Evolutionary conservation across 2,888 invertebrate species (phyloP).

Genomic region (Globia sparganii): DNA sequence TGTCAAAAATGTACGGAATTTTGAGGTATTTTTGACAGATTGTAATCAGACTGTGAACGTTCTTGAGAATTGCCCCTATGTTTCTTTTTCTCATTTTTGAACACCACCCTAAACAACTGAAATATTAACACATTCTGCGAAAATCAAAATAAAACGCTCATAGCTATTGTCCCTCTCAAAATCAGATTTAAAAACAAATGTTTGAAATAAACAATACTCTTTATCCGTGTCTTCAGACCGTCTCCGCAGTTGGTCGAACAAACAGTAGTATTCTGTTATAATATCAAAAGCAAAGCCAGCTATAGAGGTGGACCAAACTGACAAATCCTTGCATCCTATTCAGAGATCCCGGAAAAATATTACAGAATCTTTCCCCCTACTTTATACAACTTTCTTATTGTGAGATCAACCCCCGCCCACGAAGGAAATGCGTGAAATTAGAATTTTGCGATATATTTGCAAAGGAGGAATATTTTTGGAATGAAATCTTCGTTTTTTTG

Average conservation of each 20-base stretch:
- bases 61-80: background rate
- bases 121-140: background rate
- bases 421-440: conserved; percentile 66
- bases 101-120: background rate
- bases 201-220: conserved; percentile 25
- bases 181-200: conserved; percentile 28
- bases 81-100: background rate
- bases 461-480: conserved; percentile 58
- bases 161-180: background rate
- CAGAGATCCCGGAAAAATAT: conserved; percentile 64
- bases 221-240: conserved; percentile 18
- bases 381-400: conserved; percentile 66
- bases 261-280: conserved; percentile 54
- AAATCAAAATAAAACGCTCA: conserved; percentile 7
- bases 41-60: background rate
- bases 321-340: conserved; percentile 68
- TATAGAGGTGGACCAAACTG: conserved; percentile 60
- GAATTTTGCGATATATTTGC: conserved; percentile 67
- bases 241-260: conserved; percentile 9
- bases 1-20: background rate
- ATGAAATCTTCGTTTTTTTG: conserved; percentile 56
- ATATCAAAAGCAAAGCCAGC: conserved; percentile 60
- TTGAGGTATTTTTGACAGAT: background rate
- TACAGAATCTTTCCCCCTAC: conserved; percentile 59
- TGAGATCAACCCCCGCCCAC: conserved; percentile 55